These are phyloP conservation scores for Solenodon paradoxus DNA, from an alignment of 2,113 vertebrate genomes.

Conservation along the genomic window DNA sequence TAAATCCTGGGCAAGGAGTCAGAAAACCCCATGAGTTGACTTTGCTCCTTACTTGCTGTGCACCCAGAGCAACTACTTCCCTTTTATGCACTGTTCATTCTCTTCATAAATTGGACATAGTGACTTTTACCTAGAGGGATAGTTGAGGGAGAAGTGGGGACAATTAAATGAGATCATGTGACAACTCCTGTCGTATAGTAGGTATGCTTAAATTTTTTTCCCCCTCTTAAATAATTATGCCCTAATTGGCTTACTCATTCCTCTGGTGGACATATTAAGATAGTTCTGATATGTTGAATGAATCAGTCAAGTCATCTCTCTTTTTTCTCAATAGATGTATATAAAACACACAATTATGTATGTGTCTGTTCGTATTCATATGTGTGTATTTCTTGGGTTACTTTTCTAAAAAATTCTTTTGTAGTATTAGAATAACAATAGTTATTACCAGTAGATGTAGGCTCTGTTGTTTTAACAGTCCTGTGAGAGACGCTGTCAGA, in stretches of 20 bases:
- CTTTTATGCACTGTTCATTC: neutral
- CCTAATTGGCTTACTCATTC: neutral
- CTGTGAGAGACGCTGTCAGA: neutral
- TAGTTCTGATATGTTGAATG: slow-evolving; percentile 23
- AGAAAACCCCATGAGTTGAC: neutral
- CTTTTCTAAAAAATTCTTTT: neutral
- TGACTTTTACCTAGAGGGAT: neutral
- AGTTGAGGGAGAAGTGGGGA: neutral
- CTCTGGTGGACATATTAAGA: neutral
- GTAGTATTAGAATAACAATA: neutral
- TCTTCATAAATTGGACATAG: neutral
- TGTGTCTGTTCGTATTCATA: neutral
- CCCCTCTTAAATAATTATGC: neutral
- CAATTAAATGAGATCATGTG: neutral
- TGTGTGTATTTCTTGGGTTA: neutral
- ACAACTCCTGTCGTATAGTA: neutral
- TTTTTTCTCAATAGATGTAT: neutral
- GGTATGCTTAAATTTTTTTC: neutral
- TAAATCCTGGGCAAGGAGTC: neutral
- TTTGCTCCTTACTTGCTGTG: neutral
- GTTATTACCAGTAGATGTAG: neutral
- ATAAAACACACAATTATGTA: neutral
- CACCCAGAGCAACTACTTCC: neutral
- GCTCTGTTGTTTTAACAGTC: neutral
- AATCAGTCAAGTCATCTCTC: neutral